Conservation (phyloP, 2,888 invertebrate species). For the Isotomurus palustris region DNA sequence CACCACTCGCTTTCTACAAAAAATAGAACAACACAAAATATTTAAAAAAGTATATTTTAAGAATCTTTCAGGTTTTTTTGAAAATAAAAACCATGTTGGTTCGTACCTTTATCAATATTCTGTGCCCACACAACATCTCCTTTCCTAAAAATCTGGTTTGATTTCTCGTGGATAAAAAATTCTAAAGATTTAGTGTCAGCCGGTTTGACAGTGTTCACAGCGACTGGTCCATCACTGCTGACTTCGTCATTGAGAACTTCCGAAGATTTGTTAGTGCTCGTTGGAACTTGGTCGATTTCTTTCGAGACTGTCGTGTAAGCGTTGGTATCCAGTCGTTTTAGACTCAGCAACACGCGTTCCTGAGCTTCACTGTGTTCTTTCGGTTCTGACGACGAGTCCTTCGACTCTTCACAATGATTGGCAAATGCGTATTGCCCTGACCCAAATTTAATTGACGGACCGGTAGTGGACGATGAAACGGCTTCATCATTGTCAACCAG, state of each 20-base stretch:
- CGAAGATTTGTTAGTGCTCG: neutral
- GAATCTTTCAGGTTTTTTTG: neutral
- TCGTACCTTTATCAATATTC: constrained; percentile 46
- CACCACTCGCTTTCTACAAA: constrained; percentile 76
- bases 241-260: constrained; percentile 2
- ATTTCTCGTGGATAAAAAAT: constrained; percentile 24
- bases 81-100: neutral
- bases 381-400: neutral
- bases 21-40: no score
- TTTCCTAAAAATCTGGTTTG: constrained; percentile 34
- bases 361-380: constrained; percentile 15
- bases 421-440: constrained; percentile 9
- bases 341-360: constrained; percentile 69
- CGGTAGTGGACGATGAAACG: no score
- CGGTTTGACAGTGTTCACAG: constrained; percentile 11
- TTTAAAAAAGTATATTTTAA: neutral
- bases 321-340: constrained; percentile 66
- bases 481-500: no score
- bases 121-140: constrained; percentile 87
- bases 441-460: constrained; percentile 1
- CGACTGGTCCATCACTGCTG: constrained; percentile 10
- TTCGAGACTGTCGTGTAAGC: constrained; percentile 13
- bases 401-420: constrained; percentile 3
- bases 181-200: constrained; percentile 24
- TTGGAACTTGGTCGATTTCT: neutral